These are phyloP conservation scores for Pseudochirops cupreus DNA, from an alignment of 2,797 vertebrate species.

Conservation along the genomic window DNA sequence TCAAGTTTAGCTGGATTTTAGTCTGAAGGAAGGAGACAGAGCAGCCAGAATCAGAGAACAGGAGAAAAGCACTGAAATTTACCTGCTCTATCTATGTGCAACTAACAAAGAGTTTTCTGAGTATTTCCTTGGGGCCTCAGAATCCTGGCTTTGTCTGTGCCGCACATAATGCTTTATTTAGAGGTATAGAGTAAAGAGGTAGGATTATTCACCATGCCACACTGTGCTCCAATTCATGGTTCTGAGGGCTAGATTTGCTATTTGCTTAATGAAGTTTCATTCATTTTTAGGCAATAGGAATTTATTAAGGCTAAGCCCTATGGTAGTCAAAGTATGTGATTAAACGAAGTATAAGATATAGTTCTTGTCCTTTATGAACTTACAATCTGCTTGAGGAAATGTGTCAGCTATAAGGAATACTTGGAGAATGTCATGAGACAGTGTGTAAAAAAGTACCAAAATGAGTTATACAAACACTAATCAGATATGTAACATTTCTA, in stretches of 20 bases:
- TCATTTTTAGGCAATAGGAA: neutral
- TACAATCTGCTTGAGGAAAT: neutral
- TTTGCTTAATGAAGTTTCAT: neutral
- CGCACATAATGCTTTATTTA: neutral
- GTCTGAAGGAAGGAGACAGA: neutral
- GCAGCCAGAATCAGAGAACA: neutral
- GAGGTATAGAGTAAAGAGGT: neutral
- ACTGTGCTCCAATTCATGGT: neutral
- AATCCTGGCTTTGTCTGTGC: neutral
- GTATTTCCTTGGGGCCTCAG: neutral
- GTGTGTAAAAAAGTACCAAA: neutral
- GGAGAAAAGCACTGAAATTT: neutral
- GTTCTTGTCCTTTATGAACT: neutral
- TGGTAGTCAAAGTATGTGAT: neutral
- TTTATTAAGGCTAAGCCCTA: neutral
- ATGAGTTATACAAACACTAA: neutral
- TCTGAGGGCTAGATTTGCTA: neutral
- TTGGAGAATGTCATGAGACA: neutral
- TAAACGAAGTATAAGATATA: neutral
- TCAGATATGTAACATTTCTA: neutral
- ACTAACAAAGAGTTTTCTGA: neutral
- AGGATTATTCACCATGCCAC: neutral
- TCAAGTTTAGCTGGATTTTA: neutral
- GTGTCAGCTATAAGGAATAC: neutral
- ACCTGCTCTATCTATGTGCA: neutral